Base-by-base conservation (phyloP, 2,888 invertebrate species). In the Lasiommata megera region DNA sequence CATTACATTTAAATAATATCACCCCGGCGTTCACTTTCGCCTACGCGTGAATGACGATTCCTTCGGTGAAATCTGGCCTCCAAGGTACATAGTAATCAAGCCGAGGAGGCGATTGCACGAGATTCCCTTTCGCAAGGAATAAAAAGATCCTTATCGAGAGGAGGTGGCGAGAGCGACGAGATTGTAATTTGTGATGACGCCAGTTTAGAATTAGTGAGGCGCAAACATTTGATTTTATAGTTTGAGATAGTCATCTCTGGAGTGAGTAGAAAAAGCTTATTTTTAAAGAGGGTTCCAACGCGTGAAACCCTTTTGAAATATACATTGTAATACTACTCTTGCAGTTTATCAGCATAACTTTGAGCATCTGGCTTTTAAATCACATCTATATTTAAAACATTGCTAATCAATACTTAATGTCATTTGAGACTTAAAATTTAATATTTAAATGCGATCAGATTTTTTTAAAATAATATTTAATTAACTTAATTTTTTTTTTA, bases 1-100 rank as follows among this genome's bases (percentile, higher is more conserved):
- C 82, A 88, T 89, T 82, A 88, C 88, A 87, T 88, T 88, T 88
- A 88, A 88, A 89, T 87, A 89, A 90, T 86, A 88, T 85, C 82
- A 88, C 89, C 89, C 89, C 63, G 76, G 88, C 77, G 89, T 86
- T 88, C 88, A 88, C 82, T 90, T 88, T 82, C 77, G 74, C 73
- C 79, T 79, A 80, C 82, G 82, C 84, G 80, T 77, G 81, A 83
- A 84, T 70, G 81, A 82, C 84, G 83, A 87, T 88, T 82, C 84
- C 77, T 76, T 81, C 77, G 82, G 76, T 79, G 85, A 83, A 86
- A 86, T 83, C 86, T 84, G 81, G 80, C 82, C 88, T 88, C 88
- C 69, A 79, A 87, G 88, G 89, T 79, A 79, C 80, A 81, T 76
- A 75, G 86, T 82, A 88, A 89, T 89, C 88, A 89, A 80, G 80